phyloP scores from a whole-genome alignment of 2,797 vertebrate genomes.

The Monodelphis domestica region DNA sequence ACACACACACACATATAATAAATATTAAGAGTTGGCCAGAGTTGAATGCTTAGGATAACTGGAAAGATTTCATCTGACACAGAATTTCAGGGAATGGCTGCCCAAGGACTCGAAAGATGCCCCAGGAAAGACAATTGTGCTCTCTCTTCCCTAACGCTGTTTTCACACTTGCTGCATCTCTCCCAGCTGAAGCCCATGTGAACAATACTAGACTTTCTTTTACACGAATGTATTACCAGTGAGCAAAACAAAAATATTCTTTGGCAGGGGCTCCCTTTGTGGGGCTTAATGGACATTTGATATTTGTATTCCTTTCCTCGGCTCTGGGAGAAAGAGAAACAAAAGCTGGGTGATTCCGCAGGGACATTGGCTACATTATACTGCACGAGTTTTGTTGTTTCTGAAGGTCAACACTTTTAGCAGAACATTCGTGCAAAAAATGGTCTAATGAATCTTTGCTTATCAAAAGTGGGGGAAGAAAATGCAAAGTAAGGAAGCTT shows the following conservation, averaged over 20 bases:
- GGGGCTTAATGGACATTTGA: conserved; percentile 36
- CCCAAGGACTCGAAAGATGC: background rate
- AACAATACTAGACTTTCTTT: conserved; percentile 32
- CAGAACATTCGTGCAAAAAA: conserved; percentile 59
- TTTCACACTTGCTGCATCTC: conserved; percentile 1
- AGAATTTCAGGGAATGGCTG: background rate
- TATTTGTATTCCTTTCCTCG: conserved; percentile 32
- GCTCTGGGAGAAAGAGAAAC: conserved; percentile 52
- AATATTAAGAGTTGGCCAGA: background rate
- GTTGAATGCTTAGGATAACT: background rate
- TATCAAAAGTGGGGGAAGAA: conserved; percentile 48
- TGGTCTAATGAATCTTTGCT: conserved; percentile 61
- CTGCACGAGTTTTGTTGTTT: conserved; percentile 40
- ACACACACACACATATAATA: too few species aligned
- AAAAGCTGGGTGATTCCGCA: conserved; percentile 21
- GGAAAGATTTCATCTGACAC: background rate
- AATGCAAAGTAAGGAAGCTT: conserved; percentile 41
- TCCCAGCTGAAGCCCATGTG: background rate
- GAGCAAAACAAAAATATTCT: conserved; percentile 17
- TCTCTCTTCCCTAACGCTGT: background rate
- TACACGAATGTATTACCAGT: background rate
- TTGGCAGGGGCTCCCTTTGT: conserved; percentile 4
- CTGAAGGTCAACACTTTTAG: conserved; percentile 69
- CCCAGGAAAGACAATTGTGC: background rate
- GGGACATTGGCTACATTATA: conserved; percentile 36